A percentile compares a stretch with the other conserved stretches of the same genome.
phyloP scores from a whole-genome alignment of 2,113 vertebrate genomes.

The Salminus brasiliensis region DNA sequence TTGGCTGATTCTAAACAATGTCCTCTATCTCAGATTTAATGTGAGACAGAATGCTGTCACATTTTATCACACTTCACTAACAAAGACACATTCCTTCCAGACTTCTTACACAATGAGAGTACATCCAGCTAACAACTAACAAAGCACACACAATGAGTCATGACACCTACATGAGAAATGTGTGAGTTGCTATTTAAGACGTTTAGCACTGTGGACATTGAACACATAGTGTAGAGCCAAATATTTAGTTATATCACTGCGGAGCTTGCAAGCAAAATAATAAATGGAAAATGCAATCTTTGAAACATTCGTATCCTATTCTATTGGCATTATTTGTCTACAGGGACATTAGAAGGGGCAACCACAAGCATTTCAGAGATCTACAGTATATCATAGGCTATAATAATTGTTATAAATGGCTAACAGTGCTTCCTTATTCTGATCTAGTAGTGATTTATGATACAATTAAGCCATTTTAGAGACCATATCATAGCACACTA shows the following conservation, averaged over 20 bases:
- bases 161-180: not conserved
- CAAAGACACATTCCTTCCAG: not conserved
- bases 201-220: not conserved
- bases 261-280: too few relatives aligned
- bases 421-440: too few relatives aligned
- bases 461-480: too few relatives aligned
- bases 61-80: not conserved
- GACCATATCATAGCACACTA: too few relatives aligned
- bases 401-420: too few relatives aligned
- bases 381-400: too few relatives aligned
- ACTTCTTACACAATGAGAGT: constrained; percentile 3
- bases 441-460: too few relatives aligned
- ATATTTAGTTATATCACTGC: not conserved
- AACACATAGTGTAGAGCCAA: not conserved
- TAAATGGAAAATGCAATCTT: too few relatives aligned
- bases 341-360: too few relatives aligned
- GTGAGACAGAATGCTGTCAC: not conserved
- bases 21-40: constrained; percentile 10
- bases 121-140: not conserved
- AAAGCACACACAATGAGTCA: constrained; percentile 7
- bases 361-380: too few relatives aligned
- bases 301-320: too few relatives aligned
- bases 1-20: constrained; percentile 21
- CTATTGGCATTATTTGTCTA: too few relatives aligned
- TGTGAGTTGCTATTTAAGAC: not conserved